These are phyloP conservation scores for Caretta caretta DNA, from an alignment of 2,113 vertebrate species.

Conservation along the genomic window DNA sequence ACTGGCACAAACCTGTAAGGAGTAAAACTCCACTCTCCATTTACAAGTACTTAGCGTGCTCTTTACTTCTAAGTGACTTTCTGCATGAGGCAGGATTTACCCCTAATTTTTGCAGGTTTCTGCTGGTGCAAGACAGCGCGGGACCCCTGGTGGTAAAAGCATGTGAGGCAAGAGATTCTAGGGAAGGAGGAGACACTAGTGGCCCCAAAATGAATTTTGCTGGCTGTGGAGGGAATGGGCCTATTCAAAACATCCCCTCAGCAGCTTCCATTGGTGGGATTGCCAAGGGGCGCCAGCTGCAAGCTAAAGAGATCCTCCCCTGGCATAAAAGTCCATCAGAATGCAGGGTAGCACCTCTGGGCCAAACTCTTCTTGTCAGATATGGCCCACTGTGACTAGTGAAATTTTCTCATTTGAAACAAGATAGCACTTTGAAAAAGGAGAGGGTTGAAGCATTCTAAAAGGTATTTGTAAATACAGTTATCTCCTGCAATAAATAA, in stretches of 20 bases:
- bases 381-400: background rate
- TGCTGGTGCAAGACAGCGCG: background rate
- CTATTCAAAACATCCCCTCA: background rate
- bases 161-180: background rate
- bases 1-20: background rate
- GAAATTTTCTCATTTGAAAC: background rate
- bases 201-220: background rate
- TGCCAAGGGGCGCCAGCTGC: background rate
- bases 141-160: background rate
- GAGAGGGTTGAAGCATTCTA: background rate
- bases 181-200: fast-evolving
- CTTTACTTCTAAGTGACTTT: background rate
- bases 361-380: background rate
- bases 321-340: background rate
- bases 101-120: background rate
- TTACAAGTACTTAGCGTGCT: background rate
- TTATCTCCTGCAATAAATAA: background rate
- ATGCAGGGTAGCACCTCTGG: background rate
- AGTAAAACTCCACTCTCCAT: background rate
- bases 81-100: background rate
- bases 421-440: background rate
- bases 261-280: background rate
- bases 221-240: background rate
- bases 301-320: background rate
- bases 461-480: background rate